Evolutionary conservation across 92 coral and sea anemone genomes (phyloP), one percentile per base, ranked within the genome.

Genomic region (Palythoa caribaeorum): DNA sequence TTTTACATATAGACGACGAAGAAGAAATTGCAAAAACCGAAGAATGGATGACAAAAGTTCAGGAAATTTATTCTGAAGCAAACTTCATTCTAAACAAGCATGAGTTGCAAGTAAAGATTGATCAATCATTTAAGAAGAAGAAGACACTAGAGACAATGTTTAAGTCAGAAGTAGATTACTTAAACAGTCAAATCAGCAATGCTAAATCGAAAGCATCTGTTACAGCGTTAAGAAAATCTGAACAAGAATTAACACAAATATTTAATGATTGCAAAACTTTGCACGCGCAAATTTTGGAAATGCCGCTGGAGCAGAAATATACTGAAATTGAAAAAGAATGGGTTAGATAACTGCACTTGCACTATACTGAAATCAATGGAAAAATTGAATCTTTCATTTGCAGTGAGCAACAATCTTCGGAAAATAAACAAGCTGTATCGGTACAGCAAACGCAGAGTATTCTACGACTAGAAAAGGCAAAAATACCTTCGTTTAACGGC

Each of bases 401-500:
- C 16, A 74, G 78, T 47, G 78, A 74, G 55, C 77, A 74, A 74
- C 78, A 74, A 16, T 74, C 78, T 74, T 12, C 14, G 16, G 78
- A 74, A 44, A 74, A 74, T 9, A 12, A 12, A 17, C 78, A 16
- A 74, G 16, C 78, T 74, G 78, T 16, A 74, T 74, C 78, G 3
- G 78, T 16, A 74, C 78, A 74, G 78, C 78, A 74, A 74, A 74
- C 78, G 35, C 44, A 57, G 35, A 81, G 74, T 80, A 28, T 39
- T 47, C 69, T 93, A 37, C 77, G 54, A 19, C 17, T 90, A 60
- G 90, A 88, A 66, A 88, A 87, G 69, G 87, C 86, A 66, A 90
- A 85, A 40, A 52, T 93, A 83, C 92, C 93, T 13, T 55, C 55
- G n/a, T 93, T 93, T 75, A 75, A 89, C 73, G 95, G 92, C 40